Percentiles rank a stretch among this genome's conserved stretches.
Evolutionary conservation across 2,888 invertebrate genomes (phyloP).

Genomic region (Glomeris marginata): DNA sequence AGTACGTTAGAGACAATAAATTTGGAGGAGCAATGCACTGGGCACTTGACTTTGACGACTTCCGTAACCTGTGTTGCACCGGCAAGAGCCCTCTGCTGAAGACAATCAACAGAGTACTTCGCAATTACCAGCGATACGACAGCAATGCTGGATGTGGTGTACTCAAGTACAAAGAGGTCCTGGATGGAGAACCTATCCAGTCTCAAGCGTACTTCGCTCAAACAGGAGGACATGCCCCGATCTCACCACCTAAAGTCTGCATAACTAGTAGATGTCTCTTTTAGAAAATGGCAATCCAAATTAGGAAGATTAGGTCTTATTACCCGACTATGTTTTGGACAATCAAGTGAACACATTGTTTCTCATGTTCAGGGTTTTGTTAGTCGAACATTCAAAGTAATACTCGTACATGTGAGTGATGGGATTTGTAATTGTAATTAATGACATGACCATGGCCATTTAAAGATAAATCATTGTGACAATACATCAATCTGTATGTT

Average conservation of each 20-base stretch:
- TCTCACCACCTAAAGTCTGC: slow-evolving; percentile 7
- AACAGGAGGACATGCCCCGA: slow-evolving; percentile 1
- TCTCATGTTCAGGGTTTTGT: too few species aligned
- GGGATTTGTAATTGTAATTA: too few species aligned
- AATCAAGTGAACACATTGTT: too few species aligned
- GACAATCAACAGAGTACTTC: slow-evolving; percentile 56
- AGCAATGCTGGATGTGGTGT: neutral
- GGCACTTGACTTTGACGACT: slow-evolving; percentile 65
- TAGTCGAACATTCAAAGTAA: too few species aligned
- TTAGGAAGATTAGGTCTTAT: too few species aligned
- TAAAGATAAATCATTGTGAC: too few species aligned
- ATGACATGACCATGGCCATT: too few species aligned
- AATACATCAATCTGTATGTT: too few species aligned
- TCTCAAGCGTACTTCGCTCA: neutral
- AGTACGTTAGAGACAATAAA: slow-evolving; percentile 40
- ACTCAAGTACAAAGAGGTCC: slow-evolving; percentile 5
- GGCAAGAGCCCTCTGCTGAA: slow-evolving; percentile 63
- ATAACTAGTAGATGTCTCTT: slow-evolving; percentile 14
- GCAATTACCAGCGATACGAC: slow-evolving; percentile 13
- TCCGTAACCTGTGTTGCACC: slow-evolving; percentile 62
- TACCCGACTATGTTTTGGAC: too few species aligned
- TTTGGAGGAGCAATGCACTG: slow-evolving; percentile 61
- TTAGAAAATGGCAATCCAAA: neutral
- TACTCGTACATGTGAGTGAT: too few species aligned
- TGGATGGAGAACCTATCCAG: neutral